These are phyloP conservation scores for Pangasius krempfi DNA, from an alignment of 2,797 vertebrate genomes.

Conservation along the genomic window DNA sequence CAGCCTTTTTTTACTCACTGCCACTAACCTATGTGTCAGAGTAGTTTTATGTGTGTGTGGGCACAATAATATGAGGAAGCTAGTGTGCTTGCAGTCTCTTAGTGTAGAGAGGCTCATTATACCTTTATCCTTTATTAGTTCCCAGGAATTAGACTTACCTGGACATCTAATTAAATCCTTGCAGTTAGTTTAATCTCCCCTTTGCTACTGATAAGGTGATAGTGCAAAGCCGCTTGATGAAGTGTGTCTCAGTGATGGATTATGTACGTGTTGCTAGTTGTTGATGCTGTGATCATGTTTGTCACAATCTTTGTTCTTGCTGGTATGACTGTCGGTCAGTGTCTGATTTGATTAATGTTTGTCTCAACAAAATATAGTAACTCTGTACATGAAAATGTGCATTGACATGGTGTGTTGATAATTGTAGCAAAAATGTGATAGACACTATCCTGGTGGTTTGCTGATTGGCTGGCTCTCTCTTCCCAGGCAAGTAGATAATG, in stretches of 20 bases:
- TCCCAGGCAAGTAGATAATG: slow-evolving; percentile 24
- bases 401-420: slow-evolving; percentile 33
- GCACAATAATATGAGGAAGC: background rate
- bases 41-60: background rate
- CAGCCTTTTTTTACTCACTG: background rate
- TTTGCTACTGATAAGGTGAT: slow-evolving; percentile 49
- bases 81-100: background rate
- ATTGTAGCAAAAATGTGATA: slow-evolving; percentile 41
- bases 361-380: background rate
- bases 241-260: slow-evolving; percentile 52
- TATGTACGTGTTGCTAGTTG: slow-evolving; percentile 10
- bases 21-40: background rate
- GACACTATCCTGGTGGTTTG: slow-evolving; percentile 33
- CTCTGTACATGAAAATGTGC: slow-evolving; percentile 5
- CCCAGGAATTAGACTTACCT: slow-evolving; percentile 32
- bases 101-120: background rate
- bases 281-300: background rate
- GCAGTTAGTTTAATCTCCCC: slow-evolving; percentile 47
- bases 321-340: background rate
- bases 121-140: slow-evolving; percentile 24
- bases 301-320: background rate
- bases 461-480: slow-evolving; percentile 50
- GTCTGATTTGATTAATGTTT: background rate
- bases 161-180: slow-evolving; percentile 44
- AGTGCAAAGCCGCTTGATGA: slow-evolving; percentile 30